Conservation (phyloP, 2,888 invertebrate genomes). For the Antheraea assamensis region DNA sequence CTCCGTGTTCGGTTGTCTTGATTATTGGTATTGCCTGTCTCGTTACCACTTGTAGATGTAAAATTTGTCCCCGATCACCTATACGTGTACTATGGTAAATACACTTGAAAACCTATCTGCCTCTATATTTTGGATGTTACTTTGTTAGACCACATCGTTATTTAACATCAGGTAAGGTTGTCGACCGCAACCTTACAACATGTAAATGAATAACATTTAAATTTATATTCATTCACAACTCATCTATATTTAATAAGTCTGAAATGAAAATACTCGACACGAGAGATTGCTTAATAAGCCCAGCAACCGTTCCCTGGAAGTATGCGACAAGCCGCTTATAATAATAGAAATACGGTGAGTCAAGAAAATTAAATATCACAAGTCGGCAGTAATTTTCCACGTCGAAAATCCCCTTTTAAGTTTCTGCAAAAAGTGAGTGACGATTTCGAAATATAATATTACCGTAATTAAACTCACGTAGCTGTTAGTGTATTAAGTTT, state of each 20-base stretch:
- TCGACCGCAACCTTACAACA: too few relatives aligned
- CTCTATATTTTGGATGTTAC: too few relatives aligned
- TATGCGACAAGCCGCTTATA: constrained; percentile 12
- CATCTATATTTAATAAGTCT: background rate
- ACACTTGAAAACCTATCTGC: too few relatives aligned
- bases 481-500: background rate
- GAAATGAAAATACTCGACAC: background rate
- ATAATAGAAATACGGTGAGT: background rate
- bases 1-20: too few relatives aligned
- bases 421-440: background rate
- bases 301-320: background rate
- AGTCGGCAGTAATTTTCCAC: background rate
- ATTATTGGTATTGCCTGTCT: too few relatives aligned
- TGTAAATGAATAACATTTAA: too few relatives aligned
- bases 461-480: background rate
- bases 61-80: too few relatives aligned
- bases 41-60: too few relatives aligned
- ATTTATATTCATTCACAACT: background rate
- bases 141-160: too few relatives aligned
- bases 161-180: too few relatives aligned
- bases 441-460: background rate
- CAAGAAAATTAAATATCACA: constrained; percentile 3
- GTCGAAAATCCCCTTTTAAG: background rate
- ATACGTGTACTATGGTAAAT: too few relatives aligned
- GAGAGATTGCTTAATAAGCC: background rate